These are phyloP conservation scores for Ptychodera flava DNA, from an alignment of 35 echinoderm and acorn worm species.

Conservation along the genomic window DNA sequence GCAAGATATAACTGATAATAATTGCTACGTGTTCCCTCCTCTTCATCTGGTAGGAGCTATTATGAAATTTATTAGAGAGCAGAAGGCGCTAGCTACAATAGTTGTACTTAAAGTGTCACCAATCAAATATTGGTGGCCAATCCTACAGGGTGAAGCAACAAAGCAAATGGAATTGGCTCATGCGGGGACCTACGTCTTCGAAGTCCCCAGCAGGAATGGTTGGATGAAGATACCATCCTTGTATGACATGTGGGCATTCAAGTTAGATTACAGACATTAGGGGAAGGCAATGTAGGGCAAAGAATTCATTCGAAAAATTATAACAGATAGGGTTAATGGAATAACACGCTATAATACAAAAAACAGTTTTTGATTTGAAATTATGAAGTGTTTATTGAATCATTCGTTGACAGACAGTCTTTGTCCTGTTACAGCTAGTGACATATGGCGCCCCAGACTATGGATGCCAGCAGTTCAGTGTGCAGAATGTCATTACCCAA, in stretches of 20 bases:
- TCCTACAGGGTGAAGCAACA: not conserved
- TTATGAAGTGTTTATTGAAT: not conserved
- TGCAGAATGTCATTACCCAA: not conserved
- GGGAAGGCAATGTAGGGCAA: not conserved
- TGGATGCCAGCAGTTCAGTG: not conserved
- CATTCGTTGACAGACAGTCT: not conserved
- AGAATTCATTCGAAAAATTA: not conserved
- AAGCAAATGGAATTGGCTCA: not conserved
- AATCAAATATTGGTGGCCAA: not conserved
- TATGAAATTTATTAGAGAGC: not conserved
- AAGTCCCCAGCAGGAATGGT: not conserved
- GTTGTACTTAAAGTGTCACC: not conserved
- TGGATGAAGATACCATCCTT: not conserved
- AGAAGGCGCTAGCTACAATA: not conserved
- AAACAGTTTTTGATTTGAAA: not conserved
- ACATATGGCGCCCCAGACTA: not conserved
- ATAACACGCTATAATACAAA: not conserved
- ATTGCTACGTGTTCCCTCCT: not conserved
- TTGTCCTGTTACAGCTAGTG: not conserved
- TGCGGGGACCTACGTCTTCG: not conserved
- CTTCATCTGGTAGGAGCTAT: not conserved
- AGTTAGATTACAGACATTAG: not conserved
- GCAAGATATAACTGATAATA: not conserved
- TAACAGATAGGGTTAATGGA: not conserved
- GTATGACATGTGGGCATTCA: not conserved